phyloP scores from a whole-genome alignment of 2,888 invertebrate genomes.

The Disparrhopalites patrizii region DNA sequence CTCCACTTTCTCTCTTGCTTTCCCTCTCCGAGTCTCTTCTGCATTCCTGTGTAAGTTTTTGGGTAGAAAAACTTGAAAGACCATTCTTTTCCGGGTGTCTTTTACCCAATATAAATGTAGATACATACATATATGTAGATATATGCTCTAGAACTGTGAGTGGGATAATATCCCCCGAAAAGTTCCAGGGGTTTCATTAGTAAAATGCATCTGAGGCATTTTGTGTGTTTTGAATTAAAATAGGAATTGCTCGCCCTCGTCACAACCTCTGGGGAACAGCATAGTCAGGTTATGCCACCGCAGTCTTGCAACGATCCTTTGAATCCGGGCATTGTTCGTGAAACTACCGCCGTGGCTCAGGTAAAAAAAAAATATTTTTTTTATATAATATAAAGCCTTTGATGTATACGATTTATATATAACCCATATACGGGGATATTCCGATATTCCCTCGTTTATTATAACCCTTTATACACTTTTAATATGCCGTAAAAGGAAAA shows the following conservation, averaged over 20 bases:
- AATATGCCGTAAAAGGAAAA: no score
- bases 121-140: no score
- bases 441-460: no score
- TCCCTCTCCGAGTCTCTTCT: background rate
- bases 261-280: slow-evolving; percentile 12
- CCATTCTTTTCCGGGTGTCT: no score
- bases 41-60: background rate
- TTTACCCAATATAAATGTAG: no score
- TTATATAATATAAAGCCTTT: no score
- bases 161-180: background rate
- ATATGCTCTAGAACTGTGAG: no score
- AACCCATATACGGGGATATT: no score
- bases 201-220: slow-evolving; percentile 2
- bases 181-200: slow-evolving; percentile 5
- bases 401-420: no score
- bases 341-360: slow-evolving; percentile 25
- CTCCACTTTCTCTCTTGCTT: background rate
- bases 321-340: slow-evolving; percentile 5
- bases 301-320: slow-evolving; percentile 21
- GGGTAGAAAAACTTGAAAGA: no score
- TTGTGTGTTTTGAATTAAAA: slow-evolving; percentile 13
- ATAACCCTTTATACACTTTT: no score
- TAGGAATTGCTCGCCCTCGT: slow-evolving; percentile 30
- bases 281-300: slow-evolving; percentile 6
- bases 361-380: slow-evolving; percentile 17